phyloP scores from a whole-genome alignment of 2,888 invertebrate species.

The Pycnomerus fuliginosus region DNA sequence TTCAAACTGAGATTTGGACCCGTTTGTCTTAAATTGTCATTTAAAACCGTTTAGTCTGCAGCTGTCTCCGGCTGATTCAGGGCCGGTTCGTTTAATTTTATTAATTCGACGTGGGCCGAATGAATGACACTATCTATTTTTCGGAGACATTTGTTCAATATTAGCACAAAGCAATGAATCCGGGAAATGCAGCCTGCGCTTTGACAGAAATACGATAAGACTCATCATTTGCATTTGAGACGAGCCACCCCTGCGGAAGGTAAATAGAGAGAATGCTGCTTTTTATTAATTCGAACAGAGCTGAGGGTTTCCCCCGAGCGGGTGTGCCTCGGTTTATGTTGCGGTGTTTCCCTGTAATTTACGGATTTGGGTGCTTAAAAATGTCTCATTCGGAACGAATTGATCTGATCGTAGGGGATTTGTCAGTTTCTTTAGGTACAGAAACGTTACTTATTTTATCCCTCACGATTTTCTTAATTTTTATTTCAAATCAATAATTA shows the following conservation, averaged over 20 bases:
- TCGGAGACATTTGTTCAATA: too few relatives aligned
- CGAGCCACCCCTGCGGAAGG: conserved; percentile 12
- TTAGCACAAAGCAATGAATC: conserved; percentile 16
- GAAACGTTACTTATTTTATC: too few relatives aligned
- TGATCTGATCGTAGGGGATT: too few relatives aligned
- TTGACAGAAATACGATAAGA: conserved; percentile 17
- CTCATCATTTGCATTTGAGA: conserved; percentile 21
- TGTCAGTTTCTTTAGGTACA: too few relatives aligned
- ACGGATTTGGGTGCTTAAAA: conserved; percentile 12
- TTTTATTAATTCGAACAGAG: conserved; percentile 20
- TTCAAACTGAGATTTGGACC: conserved; percentile 24
- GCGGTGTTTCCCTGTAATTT: conserved; percentile 10
- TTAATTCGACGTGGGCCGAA: too few relatives aligned
- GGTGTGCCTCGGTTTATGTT: too few relatives aligned
- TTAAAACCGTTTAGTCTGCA: conserved; percentile 18
- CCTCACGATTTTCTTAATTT: too few relatives aligned
- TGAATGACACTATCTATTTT: too few relatives aligned
- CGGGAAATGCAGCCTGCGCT: too few relatives aligned
- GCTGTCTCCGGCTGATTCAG: conserved; percentile 12
- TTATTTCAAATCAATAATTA: too few relatives aligned
- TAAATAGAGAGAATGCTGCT: conserved; percentile 14
- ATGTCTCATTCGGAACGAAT: conserved; percentile 11
- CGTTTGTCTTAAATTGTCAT: conserved; percentile 19
- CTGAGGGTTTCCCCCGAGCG: conserved; percentile 7
- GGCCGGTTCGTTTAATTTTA: too few relatives aligned